Conservation (phyloP, 2,113 vertebrate genomes). For the Plestiodon gilberti region DNA sequence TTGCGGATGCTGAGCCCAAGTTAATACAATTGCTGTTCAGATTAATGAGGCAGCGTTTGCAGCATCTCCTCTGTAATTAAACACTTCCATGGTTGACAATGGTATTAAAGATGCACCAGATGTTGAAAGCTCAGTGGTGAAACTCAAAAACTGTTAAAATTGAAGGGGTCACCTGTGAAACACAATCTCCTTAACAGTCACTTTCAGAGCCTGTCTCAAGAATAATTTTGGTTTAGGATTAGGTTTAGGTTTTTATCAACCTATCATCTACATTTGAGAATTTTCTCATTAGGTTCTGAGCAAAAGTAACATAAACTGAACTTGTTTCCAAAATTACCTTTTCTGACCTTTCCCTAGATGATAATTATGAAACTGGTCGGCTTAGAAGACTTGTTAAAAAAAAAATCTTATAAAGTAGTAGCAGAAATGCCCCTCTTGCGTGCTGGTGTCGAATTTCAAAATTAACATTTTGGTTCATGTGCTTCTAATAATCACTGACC, state of each 20-base stretch:
- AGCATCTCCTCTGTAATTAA: conserved; percentile 66
- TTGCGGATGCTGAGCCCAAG: conserved; percentile 54
- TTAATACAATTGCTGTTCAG: conserved; percentile 59
- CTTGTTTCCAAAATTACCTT: conserved; percentile 93
- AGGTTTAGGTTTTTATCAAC: conserved; percentile 48
- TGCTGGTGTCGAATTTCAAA: conserved; percentile 91
- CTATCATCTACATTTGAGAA: conserved; percentile 78
- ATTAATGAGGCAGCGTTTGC: conserved; percentile 72
- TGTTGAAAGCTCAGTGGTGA: conserved; percentile 52
- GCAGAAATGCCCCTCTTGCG: conserved; percentile 79
- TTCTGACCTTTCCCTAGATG: conserved; percentile 92
- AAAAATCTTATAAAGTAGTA: conserved; percentile 84
- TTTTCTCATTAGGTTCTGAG: conserved; percentile 92
- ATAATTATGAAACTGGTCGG: conserved; percentile 92
- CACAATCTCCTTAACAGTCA: conserved; percentile 31
- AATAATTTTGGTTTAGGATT: conserved; percentile 49
- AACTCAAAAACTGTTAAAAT: conserved; percentile 71
- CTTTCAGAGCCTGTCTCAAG: conserved; percentile 31
- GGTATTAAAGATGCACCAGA: conserved; percentile 64
- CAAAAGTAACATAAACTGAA: conserved; percentile 89
- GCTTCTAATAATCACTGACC: conserved; percentile 99
- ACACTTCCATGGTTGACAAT: conserved; percentile 47
- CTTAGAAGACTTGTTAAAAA: conserved; percentile 77
- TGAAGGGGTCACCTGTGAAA: conserved; percentile 50
- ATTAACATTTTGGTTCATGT: conserved; percentile 99